phyloP scores from a whole-genome alignment of 2,113 vertebrate genomes.

The Cairina moschata region DNA sequence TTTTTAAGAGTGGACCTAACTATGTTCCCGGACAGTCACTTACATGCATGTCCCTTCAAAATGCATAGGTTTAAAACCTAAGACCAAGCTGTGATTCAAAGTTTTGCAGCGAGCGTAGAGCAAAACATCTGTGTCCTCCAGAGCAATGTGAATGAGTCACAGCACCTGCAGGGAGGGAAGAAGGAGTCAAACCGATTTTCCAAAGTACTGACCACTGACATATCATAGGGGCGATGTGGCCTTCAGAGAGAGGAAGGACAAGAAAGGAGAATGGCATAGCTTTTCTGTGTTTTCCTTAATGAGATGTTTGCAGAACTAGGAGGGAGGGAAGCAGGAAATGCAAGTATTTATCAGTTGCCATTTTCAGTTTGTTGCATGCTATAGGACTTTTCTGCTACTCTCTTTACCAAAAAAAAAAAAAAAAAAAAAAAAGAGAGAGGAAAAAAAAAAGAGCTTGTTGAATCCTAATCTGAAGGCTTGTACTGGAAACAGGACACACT shows the following conservation, averaged over 20 bases:
- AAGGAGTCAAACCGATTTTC: conserved; percentile 46
- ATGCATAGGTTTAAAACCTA: background rate
- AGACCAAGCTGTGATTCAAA: background rate
- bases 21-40: background rate
- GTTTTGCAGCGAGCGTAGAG: background rate
- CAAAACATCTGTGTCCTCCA: background rate
- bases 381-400: background rate
- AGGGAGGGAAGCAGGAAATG: background rate
- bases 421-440: background rate
- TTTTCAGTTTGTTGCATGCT: background rate
- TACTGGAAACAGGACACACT: background rate
- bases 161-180: conserved; percentile 18
- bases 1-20: background rate
- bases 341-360: background rate
- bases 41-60: background rate
- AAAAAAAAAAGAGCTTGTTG: background rate
- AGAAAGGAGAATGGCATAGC: background rate
- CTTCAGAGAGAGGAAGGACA: background rate
- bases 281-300: background rate
- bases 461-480: background rate
- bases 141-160: background rate
- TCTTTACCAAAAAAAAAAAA: background rate
- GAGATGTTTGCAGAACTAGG: background rate
- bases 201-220: conserved; percentile 16
- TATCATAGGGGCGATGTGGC: background rate